Conservation (phyloP, 2,888 invertebrate genomes). For the Anthophora plumipes region DNA sequence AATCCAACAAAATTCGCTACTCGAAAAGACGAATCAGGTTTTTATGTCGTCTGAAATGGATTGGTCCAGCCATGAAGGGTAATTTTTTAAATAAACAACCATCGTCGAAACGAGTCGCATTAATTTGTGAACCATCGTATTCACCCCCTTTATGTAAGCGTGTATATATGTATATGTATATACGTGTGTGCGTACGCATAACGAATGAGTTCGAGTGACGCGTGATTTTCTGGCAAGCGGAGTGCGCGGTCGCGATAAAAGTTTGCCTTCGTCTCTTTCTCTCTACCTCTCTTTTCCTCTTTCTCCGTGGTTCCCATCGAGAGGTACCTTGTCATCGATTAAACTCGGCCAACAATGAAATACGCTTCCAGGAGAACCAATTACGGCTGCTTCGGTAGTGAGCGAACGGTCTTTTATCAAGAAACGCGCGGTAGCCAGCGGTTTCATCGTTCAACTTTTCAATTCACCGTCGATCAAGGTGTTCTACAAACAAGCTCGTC, state of each 20-base stretch:
- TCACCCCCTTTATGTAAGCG: background rate
- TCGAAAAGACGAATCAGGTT: background rate
- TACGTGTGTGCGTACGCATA: conserved; percentile 45
- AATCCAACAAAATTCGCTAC: background rate
- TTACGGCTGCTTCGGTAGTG: conserved; percentile 48
- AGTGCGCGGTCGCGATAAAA: conserved; percentile 46
- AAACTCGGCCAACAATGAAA: conserved; percentile 64
- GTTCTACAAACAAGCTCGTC: conserved; percentile 66
- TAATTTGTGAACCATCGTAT: conserved; percentile 30
- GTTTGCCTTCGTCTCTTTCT: background rate
- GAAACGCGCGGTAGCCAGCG: conserved; percentile 58
- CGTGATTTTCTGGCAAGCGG: conserved; percentile 57
- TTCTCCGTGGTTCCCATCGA: background rate
- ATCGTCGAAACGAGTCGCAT: conserved; percentile 6
- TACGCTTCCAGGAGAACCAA: conserved; percentile 62
- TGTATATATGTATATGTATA: too few relatives aligned
- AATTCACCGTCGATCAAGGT: conserved; percentile 62
- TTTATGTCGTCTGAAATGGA: conserved; percentile 30
- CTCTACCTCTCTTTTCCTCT: background rate
- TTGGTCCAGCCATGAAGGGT: conserved; percentile 24
- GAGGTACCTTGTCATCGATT: conserved; percentile 56
- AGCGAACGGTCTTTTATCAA: conserved; percentile 49
- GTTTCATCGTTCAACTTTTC: conserved; percentile 55
- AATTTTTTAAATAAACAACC: conserved; percentile 31
- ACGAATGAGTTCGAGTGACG: conserved; percentile 51